These are phyloP conservation scores for Menidia menidia DNA, from an alignment of 2,797 vertebrate genomes.

Conservation along the genomic window DNA sequence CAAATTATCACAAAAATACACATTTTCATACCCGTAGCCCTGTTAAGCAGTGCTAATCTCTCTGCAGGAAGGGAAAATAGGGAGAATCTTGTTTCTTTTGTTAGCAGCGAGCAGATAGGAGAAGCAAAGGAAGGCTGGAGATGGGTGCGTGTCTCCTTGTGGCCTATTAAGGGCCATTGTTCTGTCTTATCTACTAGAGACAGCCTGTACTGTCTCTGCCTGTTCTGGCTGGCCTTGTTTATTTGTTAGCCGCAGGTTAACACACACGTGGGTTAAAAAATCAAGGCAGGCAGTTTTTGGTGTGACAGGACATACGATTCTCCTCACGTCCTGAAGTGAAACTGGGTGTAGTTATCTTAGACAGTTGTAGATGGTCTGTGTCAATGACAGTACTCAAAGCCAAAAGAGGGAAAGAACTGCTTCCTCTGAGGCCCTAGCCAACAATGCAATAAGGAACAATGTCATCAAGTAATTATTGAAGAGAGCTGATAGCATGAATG, in stretches of 20 bases:
- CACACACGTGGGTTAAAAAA: constrained; percentile 60
- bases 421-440: background rate
- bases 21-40: constrained; percentile 73
- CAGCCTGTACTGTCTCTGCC: constrained; percentile 72
- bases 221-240: constrained; percentile 66
- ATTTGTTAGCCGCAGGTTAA: constrained; percentile 80
- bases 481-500: constrained; percentile 5
- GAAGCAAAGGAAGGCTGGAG: constrained; percentile 69
- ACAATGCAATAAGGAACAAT: background rate
- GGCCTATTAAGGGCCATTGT: constrained; percentile 88
- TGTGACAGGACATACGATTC: constrained; percentile 12
- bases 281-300: constrained; percentile 50
- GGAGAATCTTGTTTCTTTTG: constrained; percentile 80
- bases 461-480: constrained; percentile 2
- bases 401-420: background rate
- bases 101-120: constrained; percentile 74
- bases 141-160: constrained; percentile 75
- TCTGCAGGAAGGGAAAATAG: constrained; percentile 65
- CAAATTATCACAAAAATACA: constrained; percentile 87
- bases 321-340: constrained; percentile 20
- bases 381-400: background rate
- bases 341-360: constrained; percentile 2
- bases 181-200: constrained; percentile 86
- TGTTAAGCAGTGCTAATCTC: constrained; percentile 78
- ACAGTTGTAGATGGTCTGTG: background rate